Evolutionary conservation across 2,888 invertebrate species (phyloP).

Genomic region (Pharmacophagus antenor): DNA sequence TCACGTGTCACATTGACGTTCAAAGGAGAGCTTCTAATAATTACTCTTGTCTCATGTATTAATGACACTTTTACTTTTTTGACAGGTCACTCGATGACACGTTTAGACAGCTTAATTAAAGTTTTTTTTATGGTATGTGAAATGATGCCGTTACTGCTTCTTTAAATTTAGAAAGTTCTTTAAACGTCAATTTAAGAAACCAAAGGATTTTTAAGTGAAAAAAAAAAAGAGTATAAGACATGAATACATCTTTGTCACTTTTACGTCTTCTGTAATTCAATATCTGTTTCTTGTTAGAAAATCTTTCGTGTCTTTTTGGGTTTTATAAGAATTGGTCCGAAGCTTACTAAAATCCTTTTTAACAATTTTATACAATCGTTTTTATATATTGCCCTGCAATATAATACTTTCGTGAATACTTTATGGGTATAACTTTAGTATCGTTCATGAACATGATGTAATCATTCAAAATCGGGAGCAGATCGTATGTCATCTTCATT

Average conservation of each 20-base stretch:
- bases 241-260: too few relatives aligned
- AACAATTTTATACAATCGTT: too few relatives aligned
- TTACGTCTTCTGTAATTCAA: too few relatives aligned
- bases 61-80: conserved; percentile 52
- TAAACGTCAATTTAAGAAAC: background rate
- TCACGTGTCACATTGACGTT: conserved; percentile 32
- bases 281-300: too few relatives aligned
- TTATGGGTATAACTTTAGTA: conserved; percentile 25
- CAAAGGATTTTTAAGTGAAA: background rate
- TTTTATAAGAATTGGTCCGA: too few relatives aligned
- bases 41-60: conserved; percentile 54
- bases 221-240: background rate
- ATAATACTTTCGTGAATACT: background rate
- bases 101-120: conserved; percentile 58
- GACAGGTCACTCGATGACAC: conserved; percentile 44
- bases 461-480: conserved; percentile 58
- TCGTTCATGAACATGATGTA: conserved; percentile 57
- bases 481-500: conserved; percentile 66
- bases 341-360: too few relatives aligned
- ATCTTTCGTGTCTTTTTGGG: too few relatives aligned
- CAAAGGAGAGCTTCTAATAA: conserved; percentile 43
- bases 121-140: conserved; percentile 47
- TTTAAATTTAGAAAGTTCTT: conserved; percentile 14
- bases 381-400: too few relatives aligned
- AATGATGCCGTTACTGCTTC: conserved; percentile 24